phyloP scores from a whole-genome alignment of 2,888 invertebrate genomes.

The Cyclophora albipunctata region DNA sequence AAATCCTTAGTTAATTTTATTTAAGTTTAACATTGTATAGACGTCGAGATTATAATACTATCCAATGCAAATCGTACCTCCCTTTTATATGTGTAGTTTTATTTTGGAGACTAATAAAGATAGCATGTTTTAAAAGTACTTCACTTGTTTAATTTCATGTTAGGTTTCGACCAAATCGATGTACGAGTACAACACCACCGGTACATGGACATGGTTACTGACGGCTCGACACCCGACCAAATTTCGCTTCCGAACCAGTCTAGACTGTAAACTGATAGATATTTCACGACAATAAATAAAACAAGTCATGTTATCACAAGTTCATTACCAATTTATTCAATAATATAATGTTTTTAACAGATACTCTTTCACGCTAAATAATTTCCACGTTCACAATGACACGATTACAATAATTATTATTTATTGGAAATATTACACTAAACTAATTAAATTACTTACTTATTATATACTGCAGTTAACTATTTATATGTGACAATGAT shows the following conservation, averaged over 20 bases:
- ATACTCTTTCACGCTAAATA: neutral
- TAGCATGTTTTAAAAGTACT: no score
- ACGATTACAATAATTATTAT: neutral
- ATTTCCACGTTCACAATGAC: neutral
- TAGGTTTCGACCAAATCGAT: no score
- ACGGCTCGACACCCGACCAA: no score
- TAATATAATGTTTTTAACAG: neutral
- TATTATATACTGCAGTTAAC: neutral
- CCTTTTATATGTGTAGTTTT: slow-evolving; percentile 47
- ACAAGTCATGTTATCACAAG: slow-evolving; percentile 5
- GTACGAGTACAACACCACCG: no score
- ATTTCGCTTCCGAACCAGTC: no score
- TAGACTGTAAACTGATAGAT: no score
- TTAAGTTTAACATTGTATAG: no score
- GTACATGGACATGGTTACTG: no score
- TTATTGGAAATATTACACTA: neutral
- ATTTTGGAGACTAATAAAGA: slow-evolving; percentile 48
- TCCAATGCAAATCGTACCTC: slow-evolving; percentile 53
- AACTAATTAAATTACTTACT: no score
- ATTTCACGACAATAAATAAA: neutral
- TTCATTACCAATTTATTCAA: slow-evolving; percentile 5
- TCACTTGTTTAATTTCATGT: no score
- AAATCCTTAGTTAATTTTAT: no score
- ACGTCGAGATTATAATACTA: no score
- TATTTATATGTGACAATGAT: neutral